Evolutionary conservation across 1,140 invertebrate genomes (phyloP).

Genomic region (Leptopilina clavipes): DNA sequence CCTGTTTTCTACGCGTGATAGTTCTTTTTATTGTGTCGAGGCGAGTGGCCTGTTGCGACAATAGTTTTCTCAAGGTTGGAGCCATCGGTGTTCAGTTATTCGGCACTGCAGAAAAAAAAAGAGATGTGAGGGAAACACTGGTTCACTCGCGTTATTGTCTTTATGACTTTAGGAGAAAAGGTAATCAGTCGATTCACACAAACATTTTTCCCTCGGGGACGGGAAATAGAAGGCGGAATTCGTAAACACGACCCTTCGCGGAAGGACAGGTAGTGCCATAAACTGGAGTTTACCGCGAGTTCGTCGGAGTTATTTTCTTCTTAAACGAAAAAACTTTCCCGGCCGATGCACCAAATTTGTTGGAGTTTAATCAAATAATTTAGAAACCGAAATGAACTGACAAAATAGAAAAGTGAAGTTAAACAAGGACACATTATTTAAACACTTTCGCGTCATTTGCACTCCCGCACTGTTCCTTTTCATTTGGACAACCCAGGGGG

Average conservation of each 20-base stretch:
- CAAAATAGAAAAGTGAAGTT: too few relatives aligned
- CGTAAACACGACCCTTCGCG: neutral
- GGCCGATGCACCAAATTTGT: constrained; percentile 4
- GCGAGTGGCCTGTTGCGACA: neutral
- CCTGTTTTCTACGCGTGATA: neutral
- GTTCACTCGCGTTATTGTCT: neutral
- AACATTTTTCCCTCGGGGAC: too few relatives aligned
- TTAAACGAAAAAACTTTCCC: neutral
- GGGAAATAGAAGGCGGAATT: too few relatives aligned
- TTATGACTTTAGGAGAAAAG: neutral
- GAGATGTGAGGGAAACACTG: neutral
- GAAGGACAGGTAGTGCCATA: neutral
- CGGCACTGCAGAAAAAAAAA: neutral
- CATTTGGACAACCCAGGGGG: too few relatives aligned
- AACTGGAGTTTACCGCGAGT: neutral
- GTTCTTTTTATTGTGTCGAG: neutral
- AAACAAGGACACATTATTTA: too few relatives aligned
- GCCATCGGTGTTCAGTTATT: neutral
- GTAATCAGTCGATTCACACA: too few relatives aligned
- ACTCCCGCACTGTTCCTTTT: too few relatives aligned
- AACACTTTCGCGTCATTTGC: too few relatives aligned
- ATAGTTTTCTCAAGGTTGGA: neutral
- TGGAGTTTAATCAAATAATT: too few relatives aligned
- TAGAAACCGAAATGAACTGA: too few relatives aligned
- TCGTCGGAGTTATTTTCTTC: neutral